phyloP scores from a whole-genome alignment of 2,797 vertebrate genomes.

The Spatula versicolor region DNA sequence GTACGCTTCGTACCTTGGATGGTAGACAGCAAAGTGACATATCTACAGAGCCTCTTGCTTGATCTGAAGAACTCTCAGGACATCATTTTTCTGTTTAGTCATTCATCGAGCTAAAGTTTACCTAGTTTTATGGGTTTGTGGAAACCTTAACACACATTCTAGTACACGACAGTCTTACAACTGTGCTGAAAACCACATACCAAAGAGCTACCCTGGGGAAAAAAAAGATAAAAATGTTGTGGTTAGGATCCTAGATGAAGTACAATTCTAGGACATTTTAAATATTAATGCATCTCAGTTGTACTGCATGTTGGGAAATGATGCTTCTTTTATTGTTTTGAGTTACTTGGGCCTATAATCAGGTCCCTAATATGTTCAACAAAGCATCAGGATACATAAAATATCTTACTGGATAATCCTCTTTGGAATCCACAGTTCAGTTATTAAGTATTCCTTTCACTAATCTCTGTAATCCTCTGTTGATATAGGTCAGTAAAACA shows the following conservation, averaged over 20 bases:
- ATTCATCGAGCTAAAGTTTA: not conserved
- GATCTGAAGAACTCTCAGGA: not conserved
- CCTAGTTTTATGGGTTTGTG: not conserved
- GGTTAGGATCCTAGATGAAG: not conserved
- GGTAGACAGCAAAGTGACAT: not conserved
- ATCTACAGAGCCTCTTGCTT: not conserved
- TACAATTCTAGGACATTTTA: not conserved
- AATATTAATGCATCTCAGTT: not conserved
- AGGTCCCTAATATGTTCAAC: conserved; percentile 53
- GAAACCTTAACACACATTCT: not conserved
- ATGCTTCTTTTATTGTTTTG: not conserved
- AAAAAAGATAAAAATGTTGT: not conserved
- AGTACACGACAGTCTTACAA: not conserved
- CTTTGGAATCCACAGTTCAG: conserved; percentile 70
- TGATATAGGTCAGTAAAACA: conserved; percentile 73
- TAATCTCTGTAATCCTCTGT: conserved; percentile 72
- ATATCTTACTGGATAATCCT: conserved; percentile 72
- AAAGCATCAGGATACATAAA: conserved; percentile 64
- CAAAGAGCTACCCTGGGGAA: not conserved
- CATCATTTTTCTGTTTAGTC: not conserved
- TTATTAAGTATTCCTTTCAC: conserved; percentile 73
- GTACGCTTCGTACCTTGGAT: not conserved
- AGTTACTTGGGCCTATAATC: conserved; percentile 53
- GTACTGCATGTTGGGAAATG: conserved; percentile 1
- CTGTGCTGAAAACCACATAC: not conserved